Percentiles rank a stretch among this genome's conserved stretches.
phyloP scores from a whole-genome alignment of 2,888 invertebrate genomes.

The Alloscopus bannaensis region DNA sequence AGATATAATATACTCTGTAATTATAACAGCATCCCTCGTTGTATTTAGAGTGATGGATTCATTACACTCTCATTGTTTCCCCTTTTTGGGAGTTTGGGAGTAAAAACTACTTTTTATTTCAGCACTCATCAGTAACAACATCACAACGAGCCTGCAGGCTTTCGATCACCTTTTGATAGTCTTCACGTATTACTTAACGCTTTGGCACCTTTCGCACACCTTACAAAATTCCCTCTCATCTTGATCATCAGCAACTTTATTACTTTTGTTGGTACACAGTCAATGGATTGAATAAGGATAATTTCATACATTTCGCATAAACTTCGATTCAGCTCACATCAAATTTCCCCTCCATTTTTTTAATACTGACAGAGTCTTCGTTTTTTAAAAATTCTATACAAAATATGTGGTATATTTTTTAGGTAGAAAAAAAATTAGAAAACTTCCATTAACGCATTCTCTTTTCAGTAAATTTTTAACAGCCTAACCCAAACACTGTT shows the following conservation, averaged over 20 bases:
- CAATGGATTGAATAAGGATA: too few species aligned
- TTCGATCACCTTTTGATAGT: constrained; percentile 17
- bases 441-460: constrained; percentile 14
- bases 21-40: too few species aligned
- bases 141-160: constrained; percentile 17
- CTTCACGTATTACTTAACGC: constrained; percentile 33
- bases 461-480: background rate
- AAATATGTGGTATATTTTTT: constrained; percentile 1
- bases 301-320: constrained; percentile 15
- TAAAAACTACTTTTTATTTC: constrained; percentile 28
- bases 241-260: too few species aligned
- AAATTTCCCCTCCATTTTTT: constrained; percentile 11
- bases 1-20: too few species aligned
- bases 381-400: constrained; percentile 14
- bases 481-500: background rate
- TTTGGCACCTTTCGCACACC: constrained; percentile 30
- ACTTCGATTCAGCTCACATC: background rate
- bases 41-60: constrained; percentile 23
- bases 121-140: too few species aligned
- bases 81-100: constrained; percentile 31
- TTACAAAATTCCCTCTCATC: constrained; percentile 28
- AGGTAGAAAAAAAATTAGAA: constrained; percentile 4
- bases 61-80: constrained; percentile 29
- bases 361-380: background rate
- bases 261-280: too few species aligned